Evolutionary conservation across 2,113 vertebrate species (phyloP).

Genomic region (Carlito syrichta): DNA sequence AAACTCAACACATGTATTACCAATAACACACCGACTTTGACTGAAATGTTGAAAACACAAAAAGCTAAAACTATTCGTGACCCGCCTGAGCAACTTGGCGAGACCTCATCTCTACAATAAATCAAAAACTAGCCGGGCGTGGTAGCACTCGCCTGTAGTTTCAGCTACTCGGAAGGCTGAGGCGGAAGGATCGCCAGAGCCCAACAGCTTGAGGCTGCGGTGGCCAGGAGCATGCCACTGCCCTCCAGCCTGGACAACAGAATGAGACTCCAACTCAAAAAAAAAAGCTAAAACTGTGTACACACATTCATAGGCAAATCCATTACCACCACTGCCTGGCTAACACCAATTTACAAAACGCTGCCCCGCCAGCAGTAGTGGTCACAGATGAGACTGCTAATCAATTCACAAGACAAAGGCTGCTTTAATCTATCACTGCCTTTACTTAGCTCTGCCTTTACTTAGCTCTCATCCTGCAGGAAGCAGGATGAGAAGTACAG

Average conservation of each 20-base stretch:
- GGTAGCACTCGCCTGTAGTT: no score
- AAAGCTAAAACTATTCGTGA: constrained; percentile 21
- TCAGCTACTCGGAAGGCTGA: no score
- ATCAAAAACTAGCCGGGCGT: no score
- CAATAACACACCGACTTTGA: not conserved
- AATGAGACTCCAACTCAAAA: no score
- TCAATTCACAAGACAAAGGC: not conserved
- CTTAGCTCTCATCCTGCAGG: not conserved
- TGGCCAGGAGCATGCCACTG: no score
- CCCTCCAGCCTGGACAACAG: no score
- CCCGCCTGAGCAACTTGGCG: no score
- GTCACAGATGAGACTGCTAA: not conserved
- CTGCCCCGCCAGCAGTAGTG: not conserved
- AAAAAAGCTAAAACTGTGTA: not conserved
- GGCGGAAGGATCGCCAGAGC: no score
- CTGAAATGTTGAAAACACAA: not conserved
- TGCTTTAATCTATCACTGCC: not conserved
- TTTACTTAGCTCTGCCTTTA: not conserved
- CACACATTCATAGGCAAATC: not conserved
- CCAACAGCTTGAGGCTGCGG: no score
- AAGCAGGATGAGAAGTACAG: not conserved
- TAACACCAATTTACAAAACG: not conserved
- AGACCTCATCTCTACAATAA: no score
- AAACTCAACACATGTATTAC: not conserved
- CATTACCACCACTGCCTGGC: not conserved